These are phyloP conservation scores for Lepidocyrtoides sp. DNA, from an alignment of 2,888 invertebrate genomes.

Conservation along the genomic window DNA sequence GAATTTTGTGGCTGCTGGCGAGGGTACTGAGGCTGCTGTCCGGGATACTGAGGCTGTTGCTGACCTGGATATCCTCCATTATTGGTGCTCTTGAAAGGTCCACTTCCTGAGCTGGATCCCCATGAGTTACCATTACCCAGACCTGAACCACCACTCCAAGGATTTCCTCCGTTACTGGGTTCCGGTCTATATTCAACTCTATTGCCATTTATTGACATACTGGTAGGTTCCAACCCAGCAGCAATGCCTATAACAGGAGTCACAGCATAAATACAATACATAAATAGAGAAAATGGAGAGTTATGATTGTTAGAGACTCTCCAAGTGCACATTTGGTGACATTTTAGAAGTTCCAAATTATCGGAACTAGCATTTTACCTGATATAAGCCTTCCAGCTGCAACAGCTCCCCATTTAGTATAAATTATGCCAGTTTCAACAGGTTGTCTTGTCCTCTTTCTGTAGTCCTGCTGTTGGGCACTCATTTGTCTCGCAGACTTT, in stretches of 20 bases:
- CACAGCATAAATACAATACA: neutral
- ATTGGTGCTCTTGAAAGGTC: conserved; percentile 15
- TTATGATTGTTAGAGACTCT: too few relatives aligned
- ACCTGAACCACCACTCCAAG: conserved; percentile 61
- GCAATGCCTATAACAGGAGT: conserved; percentile 79
- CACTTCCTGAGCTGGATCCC: conserved; percentile 15
- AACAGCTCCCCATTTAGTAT: conserved; percentile 83
- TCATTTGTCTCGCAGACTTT: neutral
- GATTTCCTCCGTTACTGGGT: conserved; percentile 55
- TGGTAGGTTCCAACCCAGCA: conserved; percentile 80
- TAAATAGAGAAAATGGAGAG: too few relatives aligned
- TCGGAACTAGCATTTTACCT: too few relatives aligned
- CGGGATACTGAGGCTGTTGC: neutral
- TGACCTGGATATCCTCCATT: conserved; percentile 31
- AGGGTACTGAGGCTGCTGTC: conserved; percentile 6
- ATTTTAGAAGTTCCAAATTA: too few relatives aligned
- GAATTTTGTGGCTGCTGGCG: conserved; percentile 35
- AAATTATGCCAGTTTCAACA: conserved; percentile 84
- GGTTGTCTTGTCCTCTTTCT: conserved; percentile 79
- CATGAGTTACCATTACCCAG: conserved; percentile 18
- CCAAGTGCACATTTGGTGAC: too few relatives aligned
- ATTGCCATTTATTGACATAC: conserved; percentile 38
- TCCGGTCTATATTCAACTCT: conserved; percentile 41
- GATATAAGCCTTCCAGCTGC: conserved; percentile 81
- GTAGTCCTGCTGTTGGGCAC: neutral